Percentiles rank a stretch among this genome's conserved stretches.
Conservation (phyloP, 2,888 invertebrate genomes). For the Metallyticus violacea region DNA sequence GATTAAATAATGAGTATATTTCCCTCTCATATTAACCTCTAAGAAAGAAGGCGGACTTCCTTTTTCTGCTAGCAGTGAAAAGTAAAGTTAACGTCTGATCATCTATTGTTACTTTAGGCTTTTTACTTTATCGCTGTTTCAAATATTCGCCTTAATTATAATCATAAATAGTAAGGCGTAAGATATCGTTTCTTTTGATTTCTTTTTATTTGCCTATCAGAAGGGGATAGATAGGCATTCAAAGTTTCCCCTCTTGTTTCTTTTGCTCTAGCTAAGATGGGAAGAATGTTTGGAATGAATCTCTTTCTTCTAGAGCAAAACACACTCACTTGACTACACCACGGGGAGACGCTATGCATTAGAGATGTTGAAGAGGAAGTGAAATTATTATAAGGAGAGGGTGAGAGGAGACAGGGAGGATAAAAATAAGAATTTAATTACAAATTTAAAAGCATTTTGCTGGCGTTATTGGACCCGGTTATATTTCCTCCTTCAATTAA, state of each 20-base stretch:
- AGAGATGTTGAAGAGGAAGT: conserved; percentile 9
- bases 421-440: conserved; percentile 33
- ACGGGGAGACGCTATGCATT: conserved; percentile 7
- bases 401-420: background rate
- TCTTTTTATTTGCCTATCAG: too few species aligned
- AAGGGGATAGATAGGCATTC: too few species aligned
- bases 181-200: too few species aligned
- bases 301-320: background rate
- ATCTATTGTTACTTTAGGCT: too few species aligned
- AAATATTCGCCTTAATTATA: too few species aligned
- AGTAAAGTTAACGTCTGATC: too few species aligned
- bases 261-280: background rate
- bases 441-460: conserved; percentile 33
- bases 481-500: conserved; percentile 35
- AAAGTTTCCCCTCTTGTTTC: too few species aligned
- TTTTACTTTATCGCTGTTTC: too few species aligned
- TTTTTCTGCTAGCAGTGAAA: too few species aligned
- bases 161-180: too few species aligned
- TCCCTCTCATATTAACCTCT: background rate
- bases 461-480: conserved; percentile 31
- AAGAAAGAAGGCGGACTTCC: too few species aligned
- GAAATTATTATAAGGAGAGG: conserved; percentile 15
- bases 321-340: background rate
- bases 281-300: background rate
- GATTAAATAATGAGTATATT: background rate